Conservation (phyloP, 1,140 invertebrate genomes). For the Drosophila erecta region DNA sequence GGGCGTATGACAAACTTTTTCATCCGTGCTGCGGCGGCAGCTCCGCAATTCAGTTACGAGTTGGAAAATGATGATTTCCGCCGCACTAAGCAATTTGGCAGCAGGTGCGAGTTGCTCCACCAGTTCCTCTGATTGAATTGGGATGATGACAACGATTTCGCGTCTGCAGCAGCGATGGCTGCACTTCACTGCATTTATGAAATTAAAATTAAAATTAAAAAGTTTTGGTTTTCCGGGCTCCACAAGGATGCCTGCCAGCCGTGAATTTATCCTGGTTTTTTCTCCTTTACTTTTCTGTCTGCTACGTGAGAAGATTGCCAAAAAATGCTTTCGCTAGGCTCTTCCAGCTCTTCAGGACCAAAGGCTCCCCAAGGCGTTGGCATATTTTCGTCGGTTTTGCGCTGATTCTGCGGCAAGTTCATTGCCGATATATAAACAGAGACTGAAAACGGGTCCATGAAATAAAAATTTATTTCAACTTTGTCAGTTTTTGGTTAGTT, state of each 20-base stretch:
- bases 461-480: slow-evolving; percentile 84
- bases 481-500: slow-evolving; percentile 78
- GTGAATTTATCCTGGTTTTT: slow-evolving; percentile 8
- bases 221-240: slow-evolving; percentile 32
- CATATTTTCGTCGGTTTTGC: slow-evolving; percentile 49
- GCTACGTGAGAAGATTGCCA: slow-evolving; percentile 68
- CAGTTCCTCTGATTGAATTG: slow-evolving; percentile 57
- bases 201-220: slow-evolving; percentile 72
- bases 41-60: slow-evolving; percentile 63
- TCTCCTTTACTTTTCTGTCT: slow-evolving; percentile 43
- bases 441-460: slow-evolving; percentile 67
- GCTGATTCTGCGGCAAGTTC: slow-evolving; percentile 70
- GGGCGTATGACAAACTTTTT: slow-evolving; percentile 48
- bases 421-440: slow-evolving; percentile 71
- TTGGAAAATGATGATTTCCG: slow-evolving; percentile 71
- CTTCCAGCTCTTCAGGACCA: background rate
- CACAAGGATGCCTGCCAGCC: slow-evolving; percentile 22
- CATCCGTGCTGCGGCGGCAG: slow-evolving; percentile 29
- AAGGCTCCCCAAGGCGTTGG: slow-evolving; percentile 27
- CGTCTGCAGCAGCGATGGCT: slow-evolving; percentile 20
- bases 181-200: slow-evolving; percentile 75
- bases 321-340: slow-evolving; percentile 39
- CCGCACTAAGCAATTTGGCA: slow-evolving; percentile 64
- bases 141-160: slow-evolving; percentile 32
- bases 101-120: slow-evolving; percentile 39